These are phyloP conservation scores for Tetrapedia diversipes DNA, from an alignment of 2,888 invertebrate species.

Conservation along the genomic window DNA sequence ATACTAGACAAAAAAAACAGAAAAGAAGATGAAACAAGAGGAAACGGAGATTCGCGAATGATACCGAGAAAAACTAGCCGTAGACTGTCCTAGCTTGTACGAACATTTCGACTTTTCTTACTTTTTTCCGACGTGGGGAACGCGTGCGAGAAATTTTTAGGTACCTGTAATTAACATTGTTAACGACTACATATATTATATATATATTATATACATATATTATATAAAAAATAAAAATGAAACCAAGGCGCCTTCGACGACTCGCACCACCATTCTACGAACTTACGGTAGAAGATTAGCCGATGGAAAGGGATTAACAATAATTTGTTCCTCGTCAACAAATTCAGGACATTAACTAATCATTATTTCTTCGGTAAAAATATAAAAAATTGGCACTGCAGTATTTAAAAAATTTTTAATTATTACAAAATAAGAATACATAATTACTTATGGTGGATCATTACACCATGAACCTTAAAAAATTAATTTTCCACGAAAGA, in stretches of 20 bases:
- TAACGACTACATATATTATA: conserved; percentile 63
- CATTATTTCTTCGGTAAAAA: no score
- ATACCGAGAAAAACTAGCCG: conserved; percentile 40
- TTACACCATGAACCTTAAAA: no score
- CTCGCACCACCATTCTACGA: conserved; percentile 58
- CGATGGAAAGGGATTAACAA: conserved; percentile 19
- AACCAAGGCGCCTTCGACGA: conserved; percentile 67
- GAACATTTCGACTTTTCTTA: conserved; percentile 71
- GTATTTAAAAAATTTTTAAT: no score
- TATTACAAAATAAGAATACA: no score
- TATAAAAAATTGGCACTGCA: no score
- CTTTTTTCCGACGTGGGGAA: conserved; percentile 66
- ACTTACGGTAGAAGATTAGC: conserved; percentile 37
- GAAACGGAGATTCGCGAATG: conserved; percentile 2
- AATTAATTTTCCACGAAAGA: no score
- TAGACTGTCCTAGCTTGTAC: conserved; percentile 65
- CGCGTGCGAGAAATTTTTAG: conserved; percentile 71
- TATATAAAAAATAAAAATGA: conserved; percentile 46
- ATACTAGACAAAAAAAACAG: neutral
- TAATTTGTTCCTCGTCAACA: neutral
- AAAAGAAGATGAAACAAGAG: neutral
- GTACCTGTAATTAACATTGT: conserved; percentile 71
- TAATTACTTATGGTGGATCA: no score
- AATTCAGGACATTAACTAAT: no score
- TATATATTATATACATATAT: conserved; percentile 59